Conservation (phyloP, 37 sponge, comb jelly and placozoan genomes). For the Theonella swinhoei region DNA sequence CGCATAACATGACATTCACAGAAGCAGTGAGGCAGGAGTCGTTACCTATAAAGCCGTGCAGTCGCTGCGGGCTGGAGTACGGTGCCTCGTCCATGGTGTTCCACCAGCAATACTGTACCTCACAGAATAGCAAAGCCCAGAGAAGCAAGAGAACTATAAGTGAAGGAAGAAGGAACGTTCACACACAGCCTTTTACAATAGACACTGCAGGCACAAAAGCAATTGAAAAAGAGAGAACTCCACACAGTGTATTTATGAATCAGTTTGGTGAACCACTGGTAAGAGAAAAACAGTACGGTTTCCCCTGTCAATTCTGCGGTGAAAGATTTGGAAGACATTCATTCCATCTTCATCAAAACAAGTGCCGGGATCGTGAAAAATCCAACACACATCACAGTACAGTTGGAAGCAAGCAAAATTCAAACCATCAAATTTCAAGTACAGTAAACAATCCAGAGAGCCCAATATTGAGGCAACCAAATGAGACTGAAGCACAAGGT, state of each 20-base stretch:
- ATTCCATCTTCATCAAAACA: neutral
- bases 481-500: neutral
- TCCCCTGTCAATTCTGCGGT: slow-evolving; percentile 21
- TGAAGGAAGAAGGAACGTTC: too few species aligned
- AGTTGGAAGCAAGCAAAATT: neutral
- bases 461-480: too few species aligned
- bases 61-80: slow-evolving; percentile 52
- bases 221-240: too few species aligned
- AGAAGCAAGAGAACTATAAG: too few species aligned
- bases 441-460: neutral
- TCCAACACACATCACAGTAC: too few species aligned
- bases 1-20: neutral
- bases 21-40: neutral
- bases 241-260: too few species aligned
- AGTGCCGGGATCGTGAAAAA: neutral
- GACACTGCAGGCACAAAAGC: too few species aligned
- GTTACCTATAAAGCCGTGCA: slow-evolving; percentile 20
- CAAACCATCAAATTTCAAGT: neutral
- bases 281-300: neutral
- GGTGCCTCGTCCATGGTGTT: slow-evolving; percentile 47
- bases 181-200: too few species aligned
- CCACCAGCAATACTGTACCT: slow-evolving; percentile 58
- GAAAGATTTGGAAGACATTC: slow-evolving; percentile 7
- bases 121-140: too few species aligned
- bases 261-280: neutral